Base-by-base conservation (phyloP, 2,888 invertebrate genomes). In the Cerceris ruficornis region DNA sequence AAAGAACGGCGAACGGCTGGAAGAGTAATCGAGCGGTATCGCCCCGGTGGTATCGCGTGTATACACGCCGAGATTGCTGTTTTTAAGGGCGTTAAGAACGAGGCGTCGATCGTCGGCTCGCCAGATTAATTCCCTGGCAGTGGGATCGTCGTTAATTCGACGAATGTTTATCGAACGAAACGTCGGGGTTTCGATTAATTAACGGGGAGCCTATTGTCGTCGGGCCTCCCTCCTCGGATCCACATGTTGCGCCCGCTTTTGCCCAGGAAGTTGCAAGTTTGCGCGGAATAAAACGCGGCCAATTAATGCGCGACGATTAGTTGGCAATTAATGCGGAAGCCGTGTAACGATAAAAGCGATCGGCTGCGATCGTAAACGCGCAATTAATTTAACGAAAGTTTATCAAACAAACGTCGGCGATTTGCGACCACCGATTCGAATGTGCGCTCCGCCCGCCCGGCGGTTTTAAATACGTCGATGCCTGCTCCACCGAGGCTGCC, bases 371-470 rank as follows among this genome's bases (percentile, higher is more conserved):
- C 28, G 28, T 28, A 50, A 50, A 46, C 46, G 46, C 9, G 14
- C 15, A 57, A 14, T 49, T 28, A 65, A 76, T 50, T 77, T 28
- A 66, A 50, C 70, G 62, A 78, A 77, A 64, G 68, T 78, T 78
- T 68, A 64, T 77, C 71, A 71, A 71, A 64, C 55, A 64, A 78
- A 77, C 67, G 64, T 39, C 11, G 46, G 11, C 77, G 77, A 77
- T 77, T 77, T 70, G 77, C 77, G 62, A 77, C 58, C 66, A 41
- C 14, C 7, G 14, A 14, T 46, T 50, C 54, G 66, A 54, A 70
- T 76, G 77, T 77, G 68, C 41, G 28, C 9, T 43, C 7, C 54
- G 14, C 49, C 8, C 52, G 62, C 46, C 68, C 69, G 49, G 59
- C 57, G 50, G 71, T 13, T 42, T 42, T 49, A 58, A 57, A 50